Conservation (phyloP, 1,140 invertebrate species). For the Drosophila dunni region DNA sequence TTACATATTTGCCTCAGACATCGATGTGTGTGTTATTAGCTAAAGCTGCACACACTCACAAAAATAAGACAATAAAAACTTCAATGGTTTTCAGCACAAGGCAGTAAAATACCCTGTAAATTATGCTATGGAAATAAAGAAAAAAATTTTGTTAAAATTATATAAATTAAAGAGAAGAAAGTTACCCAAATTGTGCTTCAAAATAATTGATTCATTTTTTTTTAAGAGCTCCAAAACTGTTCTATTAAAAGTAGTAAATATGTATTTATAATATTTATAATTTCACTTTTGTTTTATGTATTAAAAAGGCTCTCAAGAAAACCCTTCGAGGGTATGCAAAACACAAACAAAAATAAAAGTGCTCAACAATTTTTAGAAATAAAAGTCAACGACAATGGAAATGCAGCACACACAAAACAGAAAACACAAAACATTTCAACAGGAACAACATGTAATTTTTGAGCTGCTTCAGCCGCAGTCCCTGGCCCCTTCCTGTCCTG, state of each 20-base stretch:
- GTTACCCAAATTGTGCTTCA: background rate
- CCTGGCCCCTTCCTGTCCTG: background rate
- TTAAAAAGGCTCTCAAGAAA: background rate
- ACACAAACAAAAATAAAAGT: conserved; percentile 37
- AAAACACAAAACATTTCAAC: conserved; percentile 79
- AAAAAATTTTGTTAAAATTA: background rate
- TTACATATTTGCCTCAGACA: conserved; percentile 65
- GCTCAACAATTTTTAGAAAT: conserved; percentile 67
- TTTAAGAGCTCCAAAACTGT: too few species aligned
- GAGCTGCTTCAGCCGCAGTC: conserved; percentile 44
- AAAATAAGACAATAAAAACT: conserved; percentile 41
- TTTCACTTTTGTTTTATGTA: too few species aligned
- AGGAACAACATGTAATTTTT: conserved; percentile 83
- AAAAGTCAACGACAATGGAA: conserved; percentile 79
- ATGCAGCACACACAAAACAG: conserved; percentile 42
- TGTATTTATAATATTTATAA: too few species aligned
- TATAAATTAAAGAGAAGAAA: background rate
- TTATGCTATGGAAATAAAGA: background rate
- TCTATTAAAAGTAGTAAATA: too few species aligned
- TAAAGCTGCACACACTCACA: conserved; percentile 20
- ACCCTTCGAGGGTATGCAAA: conserved; percentile 43
- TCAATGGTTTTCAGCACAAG: background rate
- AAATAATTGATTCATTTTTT: background rate
- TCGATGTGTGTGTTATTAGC: conserved; percentile 60
- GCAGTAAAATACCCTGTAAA: conserved; percentile 20